These are phyloP conservation scores for Bombus confusus DNA, from an alignment of 1,140 invertebrate genomes.

Conservation along the genomic window DNA sequence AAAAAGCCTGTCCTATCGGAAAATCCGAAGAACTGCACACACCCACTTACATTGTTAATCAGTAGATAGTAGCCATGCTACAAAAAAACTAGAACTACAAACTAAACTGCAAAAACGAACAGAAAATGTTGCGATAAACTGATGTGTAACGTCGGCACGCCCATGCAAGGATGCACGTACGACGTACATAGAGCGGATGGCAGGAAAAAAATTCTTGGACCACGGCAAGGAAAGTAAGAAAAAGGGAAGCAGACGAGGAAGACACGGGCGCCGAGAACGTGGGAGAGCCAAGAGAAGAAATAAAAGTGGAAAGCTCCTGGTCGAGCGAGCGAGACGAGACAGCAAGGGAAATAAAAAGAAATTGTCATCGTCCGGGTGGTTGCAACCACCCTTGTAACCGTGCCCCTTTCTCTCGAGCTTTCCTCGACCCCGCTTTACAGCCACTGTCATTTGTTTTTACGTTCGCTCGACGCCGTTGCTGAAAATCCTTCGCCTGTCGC, in stretches of 20 bases:
- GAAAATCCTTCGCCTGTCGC: slow-evolving; percentile 62
- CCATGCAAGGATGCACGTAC: background rate
- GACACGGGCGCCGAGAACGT: slow-evolving; percentile 16
- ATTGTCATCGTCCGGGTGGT: slow-evolving; percentile 74
- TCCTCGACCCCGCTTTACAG: slow-evolving; percentile 59
- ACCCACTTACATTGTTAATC: background rate
- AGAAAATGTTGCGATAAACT: background rate
- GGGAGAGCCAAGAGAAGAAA: slow-evolving; percentile 23
- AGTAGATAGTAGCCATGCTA: background rate
- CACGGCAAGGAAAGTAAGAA: slow-evolving; percentile 20
- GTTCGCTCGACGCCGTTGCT: slow-evolving; percentile 64
- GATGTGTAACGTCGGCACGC: background rate
- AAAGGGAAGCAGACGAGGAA: background rate
- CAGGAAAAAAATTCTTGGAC: background rate
- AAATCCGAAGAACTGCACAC: background rate
- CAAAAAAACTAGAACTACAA: background rate
- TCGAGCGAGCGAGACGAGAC: slow-evolving; percentile 46
- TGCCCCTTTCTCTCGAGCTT: slow-evolving; percentile 5
- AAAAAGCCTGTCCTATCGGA: no score
- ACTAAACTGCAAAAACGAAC: background rate
- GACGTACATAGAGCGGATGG: background rate
- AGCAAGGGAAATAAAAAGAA: slow-evolving; percentile 72
- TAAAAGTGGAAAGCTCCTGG: slow-evolving; percentile 58
- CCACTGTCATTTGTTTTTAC: slow-evolving; percentile 72
- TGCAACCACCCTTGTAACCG: slow-evolving; percentile 64